Evolutionary conservation across 2,113 vertebrate genomes (phyloP).

Genomic region (Platichthys flesus): DNA sequence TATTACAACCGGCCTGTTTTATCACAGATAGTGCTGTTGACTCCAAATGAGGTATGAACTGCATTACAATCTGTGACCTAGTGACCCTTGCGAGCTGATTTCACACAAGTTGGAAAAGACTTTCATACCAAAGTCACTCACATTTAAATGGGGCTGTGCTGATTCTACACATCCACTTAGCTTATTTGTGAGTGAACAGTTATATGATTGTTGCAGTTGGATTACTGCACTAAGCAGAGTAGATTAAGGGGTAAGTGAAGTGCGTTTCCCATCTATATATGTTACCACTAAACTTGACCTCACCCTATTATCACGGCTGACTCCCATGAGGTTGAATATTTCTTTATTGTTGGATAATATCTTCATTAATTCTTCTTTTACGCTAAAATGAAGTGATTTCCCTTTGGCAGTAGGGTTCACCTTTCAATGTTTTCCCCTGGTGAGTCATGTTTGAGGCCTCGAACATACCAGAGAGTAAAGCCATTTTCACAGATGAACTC

Average conservation of each 20-base stretch:
- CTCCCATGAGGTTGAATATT: background rate
- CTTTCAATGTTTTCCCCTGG: too few species aligned
- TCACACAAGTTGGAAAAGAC: conserved; percentile 2
- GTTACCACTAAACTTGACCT: background rate
- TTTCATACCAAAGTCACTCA: background rate
- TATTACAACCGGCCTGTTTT: conserved; percentile 24
- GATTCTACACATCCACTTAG: background rate
- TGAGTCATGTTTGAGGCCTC: too few species aligned
- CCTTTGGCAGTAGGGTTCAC: too few species aligned
- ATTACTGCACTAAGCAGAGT: background rate
- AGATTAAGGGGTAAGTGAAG: background rate
- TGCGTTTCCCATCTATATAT: background rate
- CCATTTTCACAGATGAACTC: too few species aligned
- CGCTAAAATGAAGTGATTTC: too few species aligned
- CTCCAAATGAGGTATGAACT: conserved; percentile 8
- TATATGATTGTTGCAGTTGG: background rate
- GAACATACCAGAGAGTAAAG: too few species aligned
- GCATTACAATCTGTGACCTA: conserved; percentile 15
- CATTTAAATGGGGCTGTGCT: background rate
- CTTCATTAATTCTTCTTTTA: too few species aligned
- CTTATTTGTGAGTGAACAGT: background rate
- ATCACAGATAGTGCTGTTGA: conserved; percentile 15
- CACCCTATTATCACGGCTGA: background rate
- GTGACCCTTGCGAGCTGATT: background rate
- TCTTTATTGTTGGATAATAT: background rate